Base-by-base conservation (phyloP, 1,140 invertebrate species). In the Atta texana region DNA sequence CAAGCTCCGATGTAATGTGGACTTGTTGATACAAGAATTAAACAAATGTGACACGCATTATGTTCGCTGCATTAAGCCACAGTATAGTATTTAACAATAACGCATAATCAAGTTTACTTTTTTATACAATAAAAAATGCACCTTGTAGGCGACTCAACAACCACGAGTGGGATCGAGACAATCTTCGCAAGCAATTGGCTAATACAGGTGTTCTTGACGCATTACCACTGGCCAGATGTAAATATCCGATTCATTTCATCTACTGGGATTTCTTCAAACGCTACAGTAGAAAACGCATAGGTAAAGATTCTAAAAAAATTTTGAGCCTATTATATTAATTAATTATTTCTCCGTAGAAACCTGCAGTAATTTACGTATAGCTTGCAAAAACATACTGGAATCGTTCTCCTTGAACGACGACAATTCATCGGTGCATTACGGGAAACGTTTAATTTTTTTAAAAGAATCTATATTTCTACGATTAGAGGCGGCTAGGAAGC, bases 21-120 rank as follows among this genome's bases (percentile, higher is more conserved):
- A 94, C 59, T 31, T 63, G 0, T 90, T 94, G 49, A 85, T 92
- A 28, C 89, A 91, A 78, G 89, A 93, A 72, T 76, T 94, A 16
- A 90, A 88, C 0, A 90, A 92, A 66, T 94, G 92, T 76, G 93
- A 94, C 64, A 57, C 88, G 4, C 92, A 93, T 89, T 93, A 94
- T 44, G 91, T 94, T 18, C 85, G 91, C 80, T 94, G 93, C 81
- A 86, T 93, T 16, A 93, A 88, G 77, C 93, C 91, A 31, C 89
- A 88, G 93, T 93, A 91, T 76, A 53, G 66, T 59, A 88, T 28
- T 51, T 0, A 51, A 51, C 8, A 12, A 1, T n/a, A 77, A 0
- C n/a, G 6, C 21, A 44, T 31, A 8, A 80, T 24, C 0, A 2
- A 57, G 1, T 44, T 85, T 34, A 8, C 34, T 34, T 51, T 63